Percentiles rank a stretch among this genome's conserved stretches.
Conservation (phyloP, 1,140 invertebrate species). For the Pachyrhynchus sulphureomaculatus region DNA sequence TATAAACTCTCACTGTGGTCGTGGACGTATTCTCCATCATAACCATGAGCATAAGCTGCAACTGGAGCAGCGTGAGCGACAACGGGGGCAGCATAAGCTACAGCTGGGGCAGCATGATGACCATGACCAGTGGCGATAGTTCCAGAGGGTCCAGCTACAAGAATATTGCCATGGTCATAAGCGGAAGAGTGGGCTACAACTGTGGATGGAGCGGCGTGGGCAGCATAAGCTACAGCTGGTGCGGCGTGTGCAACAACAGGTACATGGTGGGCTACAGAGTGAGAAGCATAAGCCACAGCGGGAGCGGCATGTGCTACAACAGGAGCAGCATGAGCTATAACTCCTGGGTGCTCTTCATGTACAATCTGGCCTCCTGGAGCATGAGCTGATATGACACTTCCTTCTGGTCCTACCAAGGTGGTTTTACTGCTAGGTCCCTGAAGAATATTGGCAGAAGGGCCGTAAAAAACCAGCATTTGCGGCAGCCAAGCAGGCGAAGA, state of each 20-base stretch:
- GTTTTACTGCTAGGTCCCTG: constrained; percentile 38
- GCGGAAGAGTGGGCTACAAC: constrained; percentile 1
- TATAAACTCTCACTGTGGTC: too few species aligned
- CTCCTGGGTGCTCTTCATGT: constrained; percentile 24
- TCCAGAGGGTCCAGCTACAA: constrained; percentile 16
- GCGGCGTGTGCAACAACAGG: constrained; percentile 2
- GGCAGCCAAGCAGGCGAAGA: constrained; percentile 13
- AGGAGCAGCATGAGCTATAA: constrained; percentile 7
- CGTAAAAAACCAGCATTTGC: constrained; percentile 26
- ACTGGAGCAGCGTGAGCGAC: not conserved
- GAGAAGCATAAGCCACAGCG: constrained; percentile 11
- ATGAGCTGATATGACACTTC: constrained; percentile 32
- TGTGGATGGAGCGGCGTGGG: constrained; percentile 6
- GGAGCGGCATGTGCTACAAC: constrained; percentile 11
- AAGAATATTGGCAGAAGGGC: constrained; percentile 29
- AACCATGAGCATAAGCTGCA: constrained; percentile 1
- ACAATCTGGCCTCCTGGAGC: constrained; percentile 37
- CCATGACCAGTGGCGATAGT: constrained; percentile 4
- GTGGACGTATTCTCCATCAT: too few species aligned
- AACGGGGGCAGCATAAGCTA: constrained; percentile 32
- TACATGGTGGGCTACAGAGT: constrained; percentile 1
- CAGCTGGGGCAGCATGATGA: not conserved
- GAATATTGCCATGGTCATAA: not conserved
- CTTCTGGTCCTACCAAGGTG: constrained; percentile 37
- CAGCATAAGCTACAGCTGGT: constrained; percentile 5